phyloP scores from a whole-genome alignment of 2,888 invertebrate species.

The Caprella mutica region DNA sequence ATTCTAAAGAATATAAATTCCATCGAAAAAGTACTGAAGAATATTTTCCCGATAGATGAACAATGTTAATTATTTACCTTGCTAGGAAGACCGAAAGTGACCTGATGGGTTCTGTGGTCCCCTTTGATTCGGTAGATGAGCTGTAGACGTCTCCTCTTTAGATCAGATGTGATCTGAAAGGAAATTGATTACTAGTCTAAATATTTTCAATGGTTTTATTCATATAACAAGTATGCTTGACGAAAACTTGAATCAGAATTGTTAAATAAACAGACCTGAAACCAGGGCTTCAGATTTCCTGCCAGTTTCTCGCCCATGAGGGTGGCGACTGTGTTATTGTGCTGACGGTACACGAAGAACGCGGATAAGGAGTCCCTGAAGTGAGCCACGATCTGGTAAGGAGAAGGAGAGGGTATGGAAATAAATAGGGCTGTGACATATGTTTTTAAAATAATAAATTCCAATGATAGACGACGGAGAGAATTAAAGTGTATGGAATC shows the following conservation, averaged over 20 bases:
- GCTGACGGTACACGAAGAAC: slow-evolving; percentile 31
- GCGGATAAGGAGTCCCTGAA: slow-evolving; percentile 17
- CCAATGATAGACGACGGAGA: not conserved
- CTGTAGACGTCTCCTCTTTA: slow-evolving; percentile 20
- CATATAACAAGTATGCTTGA: too few relatives aligned
- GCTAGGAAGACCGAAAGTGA: slow-evolving; percentile 23
- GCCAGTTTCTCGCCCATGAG: slow-evolving; percentile 29
- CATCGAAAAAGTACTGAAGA: not conserved
- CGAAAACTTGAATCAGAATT: too few relatives aligned
- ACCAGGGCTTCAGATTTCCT: slow-evolving; percentile 27
- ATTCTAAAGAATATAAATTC: too few relatives aligned
- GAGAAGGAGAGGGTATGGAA: not conserved
- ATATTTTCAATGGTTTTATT: too few relatives aligned
- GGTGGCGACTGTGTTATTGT: slow-evolving; percentile 26
- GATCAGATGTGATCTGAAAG: slow-evolving; percentile 27
- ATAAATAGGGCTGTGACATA: not conserved
- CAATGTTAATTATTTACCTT: slow-evolving; percentile 10
- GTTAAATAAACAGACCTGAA: slow-evolving; percentile 19
- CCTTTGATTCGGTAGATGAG: slow-evolving; percentile 27
- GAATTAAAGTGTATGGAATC: not conserved
- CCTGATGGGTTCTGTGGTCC: slow-evolving; percentile 24
- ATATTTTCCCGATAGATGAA: not conserved
- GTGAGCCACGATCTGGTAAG: slow-evolving; percentile 18
- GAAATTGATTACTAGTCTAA: too few relatives aligned
- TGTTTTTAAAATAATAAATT: not conserved